Conservation (phyloP, 2,888 invertebrate genomes). For the Unio pictorum region DNA sequence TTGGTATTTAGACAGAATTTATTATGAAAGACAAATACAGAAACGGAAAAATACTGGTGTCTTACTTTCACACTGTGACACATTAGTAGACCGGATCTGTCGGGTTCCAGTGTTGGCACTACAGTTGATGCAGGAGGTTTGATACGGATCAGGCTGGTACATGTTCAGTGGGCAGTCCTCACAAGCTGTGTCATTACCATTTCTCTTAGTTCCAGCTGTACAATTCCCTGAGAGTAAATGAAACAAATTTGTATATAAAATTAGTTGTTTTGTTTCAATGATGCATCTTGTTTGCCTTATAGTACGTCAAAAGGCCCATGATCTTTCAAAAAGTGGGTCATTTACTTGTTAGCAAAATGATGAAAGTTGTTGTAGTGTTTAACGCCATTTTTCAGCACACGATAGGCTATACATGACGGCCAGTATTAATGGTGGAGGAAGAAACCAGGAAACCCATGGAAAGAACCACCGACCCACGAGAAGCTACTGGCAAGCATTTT, state of each 20-base stretch:
- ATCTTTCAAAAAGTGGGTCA: neutral
- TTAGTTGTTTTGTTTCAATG: neutral
- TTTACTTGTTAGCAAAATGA: neutral
- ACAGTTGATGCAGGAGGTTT: slow-evolving; percentile 67
- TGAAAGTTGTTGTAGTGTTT: too few species aligned
- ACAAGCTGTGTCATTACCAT: slow-evolving; percentile 73
- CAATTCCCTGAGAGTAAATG: slow-evolving; percentile 18
- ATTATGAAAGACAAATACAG: neutral
- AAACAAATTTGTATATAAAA: neutral
- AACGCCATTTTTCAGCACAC: too few species aligned
- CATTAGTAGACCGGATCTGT: neutral
- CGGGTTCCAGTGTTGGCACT: slow-evolving; percentile 1
- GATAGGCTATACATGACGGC: too few species aligned
- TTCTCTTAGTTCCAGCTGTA: slow-evolving; percentile 19
- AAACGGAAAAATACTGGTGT: neutral
- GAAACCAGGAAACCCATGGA: too few species aligned
- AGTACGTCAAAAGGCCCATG: too few species aligned
- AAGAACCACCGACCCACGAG: too few species aligned
- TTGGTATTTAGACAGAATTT: too few species aligned
- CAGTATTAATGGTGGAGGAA: too few species aligned
- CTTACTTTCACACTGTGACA: neutral
- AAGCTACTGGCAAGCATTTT: too few species aligned
- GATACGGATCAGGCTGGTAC: slow-evolving; percentile 71
- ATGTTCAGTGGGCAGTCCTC: slow-evolving; percentile 78
- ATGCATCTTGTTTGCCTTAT: neutral